Percentiles rank a stretch among this genome's conserved stretches.
phyloP scores from a whole-genome alignment of 2,888 invertebrate genomes.

The Ennomos quercinarius region DNA sequence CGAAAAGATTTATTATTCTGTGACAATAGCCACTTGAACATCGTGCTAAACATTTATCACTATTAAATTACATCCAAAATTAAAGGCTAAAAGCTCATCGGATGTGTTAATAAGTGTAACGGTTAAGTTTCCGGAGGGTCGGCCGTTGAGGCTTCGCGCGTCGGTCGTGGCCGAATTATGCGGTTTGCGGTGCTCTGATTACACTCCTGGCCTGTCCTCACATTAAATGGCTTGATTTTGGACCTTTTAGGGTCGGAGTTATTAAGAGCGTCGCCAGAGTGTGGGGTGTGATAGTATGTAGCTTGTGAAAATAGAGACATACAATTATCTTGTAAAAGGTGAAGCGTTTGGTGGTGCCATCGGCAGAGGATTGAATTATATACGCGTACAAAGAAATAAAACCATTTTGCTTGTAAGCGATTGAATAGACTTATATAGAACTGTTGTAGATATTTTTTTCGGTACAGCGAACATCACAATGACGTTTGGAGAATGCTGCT shows the following conservation, averaged over 20 bases:
- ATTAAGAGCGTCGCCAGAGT: background rate
- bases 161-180: slow-evolving; percentile 36
- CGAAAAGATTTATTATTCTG: background rate
- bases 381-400: too few relatives aligned
- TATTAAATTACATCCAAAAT: slow-evolving; percentile 27
- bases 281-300: too few relatives aligned
- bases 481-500: too few relatives aligned
- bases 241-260: slow-evolving; percentile 12
- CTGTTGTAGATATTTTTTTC: too few relatives aligned
- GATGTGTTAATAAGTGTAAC: slow-evolving; percentile 42
- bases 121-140: slow-evolving; percentile 38
- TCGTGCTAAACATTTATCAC: slow-evolving; percentile 16
- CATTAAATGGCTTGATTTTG: slow-evolving; percentile 33
- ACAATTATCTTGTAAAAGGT: too few relatives aligned
- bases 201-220: slow-evolving; percentile 31
- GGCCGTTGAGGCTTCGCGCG: slow-evolving; percentile 34
- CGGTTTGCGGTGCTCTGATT: slow-evolving; percentile 42
- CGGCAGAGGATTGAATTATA: too few relatives aligned
- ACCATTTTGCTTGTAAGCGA: too few relatives aligned
- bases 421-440: too few relatives aligned
- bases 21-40: background rate
- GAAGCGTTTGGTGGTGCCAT: too few relatives aligned
- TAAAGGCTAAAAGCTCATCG: slow-evolving; percentile 29
- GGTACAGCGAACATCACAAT: too few relatives aligned
- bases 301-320: too few relatives aligned